Evolutionary conservation across 1,140 invertebrate genomes (phyloP), one percentile per base, ranked within the genome.

Genomic region (Lordiphosa clarofinis): DNA sequence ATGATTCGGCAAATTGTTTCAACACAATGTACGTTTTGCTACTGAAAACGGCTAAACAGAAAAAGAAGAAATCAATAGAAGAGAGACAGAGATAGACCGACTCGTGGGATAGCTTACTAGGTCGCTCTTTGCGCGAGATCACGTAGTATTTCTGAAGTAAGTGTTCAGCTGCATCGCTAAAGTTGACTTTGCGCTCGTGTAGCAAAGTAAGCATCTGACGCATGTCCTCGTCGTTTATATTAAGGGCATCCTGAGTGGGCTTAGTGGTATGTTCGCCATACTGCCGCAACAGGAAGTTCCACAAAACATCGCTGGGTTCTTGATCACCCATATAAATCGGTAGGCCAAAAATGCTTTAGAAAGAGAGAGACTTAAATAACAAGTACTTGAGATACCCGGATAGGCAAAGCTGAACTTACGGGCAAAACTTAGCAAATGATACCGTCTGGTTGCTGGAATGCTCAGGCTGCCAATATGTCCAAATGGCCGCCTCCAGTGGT

Each of bases 1-100:
- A 70, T 0, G 87, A 86, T 56, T 88, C 87, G 0, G 87, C 53
- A 19, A 88, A 73, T 28, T 88, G 87, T 39, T 87, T 88, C 0
- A 88, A 56, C 8, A 81, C 67, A 28, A 73, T 40, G 36, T 71
- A 88, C 0, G 87, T 69, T 52, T 86, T 87, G 56, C 78, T 73
- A 9, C 63, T 64, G 10, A 88, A 86, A 7, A 84, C 78, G 28
- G 50, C 87, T 88, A 47, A 1, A 38, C 4, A 42, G 0, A 39
- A 46, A 42, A 5, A 39, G 24, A 54, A 33, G 42, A 47, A 53
- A 47, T 7, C 50, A 8, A 5, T 24, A 24, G 21, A 24, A 24
- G 21, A 5, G 2, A 24, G 21, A 24, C 4, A 24, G 21, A 40
- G 12, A 15, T 31, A 37, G 4, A 33, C 12, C 15, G 4, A 3